These are phyloP conservation scores for Thaumatotibia leucotreta DNA, from an alignment of 1,140 invertebrate genomes.

Conservation along the genomic window DNA sequence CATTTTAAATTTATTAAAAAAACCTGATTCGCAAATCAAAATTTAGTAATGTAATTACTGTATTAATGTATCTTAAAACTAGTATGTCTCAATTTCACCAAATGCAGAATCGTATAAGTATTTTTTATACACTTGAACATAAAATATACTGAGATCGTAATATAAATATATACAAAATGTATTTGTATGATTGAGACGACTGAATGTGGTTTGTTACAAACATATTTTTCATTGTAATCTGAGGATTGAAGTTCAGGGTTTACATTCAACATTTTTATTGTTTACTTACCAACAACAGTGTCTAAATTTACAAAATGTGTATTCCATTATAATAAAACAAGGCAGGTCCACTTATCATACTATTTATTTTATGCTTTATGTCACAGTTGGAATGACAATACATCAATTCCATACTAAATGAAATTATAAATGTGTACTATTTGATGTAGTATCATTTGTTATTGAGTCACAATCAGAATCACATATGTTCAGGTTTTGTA, in stretches of 20 bases:
- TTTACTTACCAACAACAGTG: background rate
- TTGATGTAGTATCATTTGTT: background rate
- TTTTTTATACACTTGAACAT: background rate
- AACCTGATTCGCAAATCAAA: too few relatives aligned
- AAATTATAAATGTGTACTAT: background rate
- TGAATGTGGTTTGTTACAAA: constrained; percentile 6
- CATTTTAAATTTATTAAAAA: background rate
- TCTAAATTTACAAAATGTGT: background rate
- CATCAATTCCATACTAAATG: background rate
- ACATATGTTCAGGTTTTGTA: constrained; percentile 12
- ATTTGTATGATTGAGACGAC: constrained; percentile 28
- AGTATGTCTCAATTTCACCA: background rate
- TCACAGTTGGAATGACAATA: background rate
- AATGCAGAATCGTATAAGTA: background rate
- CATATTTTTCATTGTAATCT: background rate
- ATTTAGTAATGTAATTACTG: background rate
- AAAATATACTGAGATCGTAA: constrained; percentile 23
- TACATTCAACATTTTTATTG: background rate
- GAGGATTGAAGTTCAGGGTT: background rate
- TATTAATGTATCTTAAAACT: background rate
- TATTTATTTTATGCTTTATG: background rate
- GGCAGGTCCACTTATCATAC: background rate
- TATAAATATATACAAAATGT: constrained; percentile 12
- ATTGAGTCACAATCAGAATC: constrained; percentile 20
- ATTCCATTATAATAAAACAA: background rate